Conservation (phyloP, 2,797 vertebrate species). For the Taeniopygia guttata region DNA sequence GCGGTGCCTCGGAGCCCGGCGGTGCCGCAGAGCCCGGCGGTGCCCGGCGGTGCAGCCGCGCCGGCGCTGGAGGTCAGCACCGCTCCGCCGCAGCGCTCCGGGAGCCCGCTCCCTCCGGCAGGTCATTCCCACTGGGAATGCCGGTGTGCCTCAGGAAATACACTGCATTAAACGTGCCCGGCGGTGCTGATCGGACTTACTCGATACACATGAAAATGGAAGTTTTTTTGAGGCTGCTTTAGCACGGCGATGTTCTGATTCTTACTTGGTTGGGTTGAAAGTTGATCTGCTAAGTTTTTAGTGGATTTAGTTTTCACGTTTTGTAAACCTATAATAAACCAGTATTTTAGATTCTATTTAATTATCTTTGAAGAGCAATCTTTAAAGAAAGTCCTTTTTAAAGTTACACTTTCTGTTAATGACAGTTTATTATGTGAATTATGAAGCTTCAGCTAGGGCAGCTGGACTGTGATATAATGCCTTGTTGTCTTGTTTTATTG, state of each 20-base stretch:
- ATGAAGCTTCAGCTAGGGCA: not conserved
- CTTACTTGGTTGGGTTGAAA: not conserved
- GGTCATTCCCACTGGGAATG: not conserved
- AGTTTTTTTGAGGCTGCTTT: not conserved
- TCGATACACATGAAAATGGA: rapidly evolving
- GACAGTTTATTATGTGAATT: not conserved
- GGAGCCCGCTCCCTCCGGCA: rapidly evolving
- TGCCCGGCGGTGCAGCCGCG: not conserved
- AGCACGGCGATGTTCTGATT: rapidly evolving
- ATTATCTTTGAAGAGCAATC: not conserved
- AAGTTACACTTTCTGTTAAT: not conserved
- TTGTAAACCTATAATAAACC: not conserved
- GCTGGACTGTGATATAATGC: not conserved
- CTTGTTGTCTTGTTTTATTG: not conserved
- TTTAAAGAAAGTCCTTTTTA: not conserved
- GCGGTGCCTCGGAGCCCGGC: not conserved
- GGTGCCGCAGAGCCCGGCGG: too few species aligned
- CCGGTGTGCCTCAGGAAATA: rapidly evolving
- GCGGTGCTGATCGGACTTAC: not conserved
- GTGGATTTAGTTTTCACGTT: not conserved
- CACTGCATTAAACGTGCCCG: rapidly evolving
- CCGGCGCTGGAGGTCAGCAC: conserved; percentile 64
- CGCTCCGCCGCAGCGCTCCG: not conserved
- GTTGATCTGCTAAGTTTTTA: not conserved
- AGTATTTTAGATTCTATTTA: not conserved